These are phyloP conservation scores for Psix sp. DNA, from an alignment of 1,140 invertebrate species.

Conservation along the genomic window DNA sequence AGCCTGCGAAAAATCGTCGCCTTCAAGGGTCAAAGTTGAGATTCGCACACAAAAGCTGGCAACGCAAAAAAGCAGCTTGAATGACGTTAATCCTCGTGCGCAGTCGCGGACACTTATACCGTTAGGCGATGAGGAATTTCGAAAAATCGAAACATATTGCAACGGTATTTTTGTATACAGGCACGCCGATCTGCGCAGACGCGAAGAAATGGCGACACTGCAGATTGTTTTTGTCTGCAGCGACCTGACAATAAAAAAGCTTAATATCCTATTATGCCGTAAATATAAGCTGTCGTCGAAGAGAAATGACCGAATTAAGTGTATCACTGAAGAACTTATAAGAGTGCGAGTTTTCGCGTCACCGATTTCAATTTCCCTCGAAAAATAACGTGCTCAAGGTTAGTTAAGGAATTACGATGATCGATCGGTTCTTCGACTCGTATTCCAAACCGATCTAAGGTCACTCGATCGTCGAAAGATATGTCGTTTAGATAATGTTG, in stretches of 20 bases:
- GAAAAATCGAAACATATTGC: slow-evolving; percentile 57
- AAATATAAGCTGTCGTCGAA: slow-evolving; percentile 26
- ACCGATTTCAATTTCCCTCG: background rate
- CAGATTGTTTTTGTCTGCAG: too few species aligned
- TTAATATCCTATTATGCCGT: slow-evolving; percentile 47
- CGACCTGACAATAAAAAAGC: too few species aligned
- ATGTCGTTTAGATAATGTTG: too few species aligned
- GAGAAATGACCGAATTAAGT: slow-evolving; percentile 35
- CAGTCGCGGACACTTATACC: slow-evolving; percentile 43
- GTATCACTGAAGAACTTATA: slow-evolving; percentile 5
- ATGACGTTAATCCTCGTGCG: slow-evolving; percentile 37
- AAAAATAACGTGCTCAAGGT: slow-evolving; percentile 1
- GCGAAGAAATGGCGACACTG: too few species aligned
- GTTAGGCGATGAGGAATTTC: slow-evolving; percentile 57
- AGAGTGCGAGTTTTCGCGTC: slow-evolving; percentile 3
- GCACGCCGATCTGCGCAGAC: too few species aligned
- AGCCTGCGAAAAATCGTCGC: slow-evolving; percentile 29
- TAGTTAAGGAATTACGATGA: slow-evolving; percentile 10
- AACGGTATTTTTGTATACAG: slow-evolving; percentile 58
- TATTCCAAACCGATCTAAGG: too few species aligned
- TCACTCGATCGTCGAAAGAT: too few species aligned
- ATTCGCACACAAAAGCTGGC: slow-evolving; percentile 2
- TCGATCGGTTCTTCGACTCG: too few species aligned
- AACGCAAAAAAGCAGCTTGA: slow-evolving; percentile 18
- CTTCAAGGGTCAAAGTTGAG: slow-evolving; percentile 22